These are phyloP conservation scores for Danio aesculapii DNA, from an alignment of 2,797 vertebrate species.

Conservation along the genomic window DNA sequence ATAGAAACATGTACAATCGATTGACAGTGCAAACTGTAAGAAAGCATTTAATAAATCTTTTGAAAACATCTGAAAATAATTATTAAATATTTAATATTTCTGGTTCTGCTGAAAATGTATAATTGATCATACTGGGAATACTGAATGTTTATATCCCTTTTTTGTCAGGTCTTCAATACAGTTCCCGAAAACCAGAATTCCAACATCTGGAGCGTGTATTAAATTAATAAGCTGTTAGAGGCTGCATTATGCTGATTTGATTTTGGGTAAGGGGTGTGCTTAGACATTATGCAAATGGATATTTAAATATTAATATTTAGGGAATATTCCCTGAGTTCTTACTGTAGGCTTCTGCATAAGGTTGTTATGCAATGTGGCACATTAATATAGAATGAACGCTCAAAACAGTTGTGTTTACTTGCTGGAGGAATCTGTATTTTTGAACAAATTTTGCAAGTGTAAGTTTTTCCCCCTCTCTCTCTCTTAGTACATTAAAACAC, in stretches of 20 bases:
- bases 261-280: background rate
- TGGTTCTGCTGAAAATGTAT: background rate
- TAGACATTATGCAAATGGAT: background rate
- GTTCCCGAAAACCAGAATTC: background rate
- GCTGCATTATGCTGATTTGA: background rate
- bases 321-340: background rate
- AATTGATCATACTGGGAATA: background rate
- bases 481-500: no score
- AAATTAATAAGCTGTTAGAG: background rate
- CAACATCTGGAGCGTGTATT: background rate
- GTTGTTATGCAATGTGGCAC: background rate
- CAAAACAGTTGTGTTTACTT: no score
- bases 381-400: background rate
- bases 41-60: background rate
- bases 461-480: no score
- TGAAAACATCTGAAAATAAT: background rate
- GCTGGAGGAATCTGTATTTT: no score
- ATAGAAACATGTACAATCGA: background rate
- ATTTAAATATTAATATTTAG: background rate
- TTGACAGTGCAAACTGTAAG: constrained; percentile 6
- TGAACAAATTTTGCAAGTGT: no score
- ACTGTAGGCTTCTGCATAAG: background rate
- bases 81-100: background rate
- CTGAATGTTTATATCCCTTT: background rate
- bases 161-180: background rate